These are phyloP conservation scores for Phainopepla nitens DNA, from an alignment of 2,113 vertebrate species.

Conservation along the genomic window DNA sequence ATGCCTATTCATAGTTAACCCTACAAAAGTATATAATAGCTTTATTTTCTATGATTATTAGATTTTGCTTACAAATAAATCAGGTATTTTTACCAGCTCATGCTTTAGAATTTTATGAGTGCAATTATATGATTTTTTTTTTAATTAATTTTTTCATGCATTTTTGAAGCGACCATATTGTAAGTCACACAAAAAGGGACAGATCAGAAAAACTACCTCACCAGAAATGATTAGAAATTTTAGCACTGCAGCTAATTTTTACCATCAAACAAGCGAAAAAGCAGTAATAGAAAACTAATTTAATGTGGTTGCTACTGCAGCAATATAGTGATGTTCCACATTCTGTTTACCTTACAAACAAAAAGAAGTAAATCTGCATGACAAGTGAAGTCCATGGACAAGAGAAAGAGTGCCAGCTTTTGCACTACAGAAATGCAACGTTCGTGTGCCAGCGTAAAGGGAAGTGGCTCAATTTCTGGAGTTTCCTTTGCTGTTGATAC, in stretches of 20 bases:
- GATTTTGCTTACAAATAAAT: not conserved
- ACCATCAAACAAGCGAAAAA: not conserved
- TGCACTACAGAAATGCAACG: slow-evolving; percentile 97
- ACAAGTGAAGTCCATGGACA: slow-evolving; percentile 99
- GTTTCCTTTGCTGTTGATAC: slow-evolving; percentile 88
- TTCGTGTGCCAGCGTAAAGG: slow-evolving; percentile 95
- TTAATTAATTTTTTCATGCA: not conserved
- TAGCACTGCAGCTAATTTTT: not conserved
- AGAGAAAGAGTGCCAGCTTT: slow-evolving; percentile 92
- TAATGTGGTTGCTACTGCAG: not conserved
- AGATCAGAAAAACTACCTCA: not conserved
- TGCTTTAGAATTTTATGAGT: not conserved
- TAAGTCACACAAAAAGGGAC: not conserved
- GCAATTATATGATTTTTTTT: not conserved
- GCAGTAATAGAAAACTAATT: not conserved
- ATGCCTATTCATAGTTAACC: not conserved
- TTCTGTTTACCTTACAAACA: slow-evolving; percentile 89
- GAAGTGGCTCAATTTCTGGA: slow-evolving; percentile 92
- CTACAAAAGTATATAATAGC: not conserved
- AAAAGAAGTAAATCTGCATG: slow-evolving; percentile 97
- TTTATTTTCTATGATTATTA: not conserved
- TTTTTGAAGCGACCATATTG: not conserved
- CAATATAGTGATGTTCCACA: not conserved
- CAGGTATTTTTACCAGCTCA: not conserved
- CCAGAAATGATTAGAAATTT: not conserved